phyloP scores from a whole-genome alignment of 2,888 invertebrate genomes.

The Eupithecia exiguata region DNA sequence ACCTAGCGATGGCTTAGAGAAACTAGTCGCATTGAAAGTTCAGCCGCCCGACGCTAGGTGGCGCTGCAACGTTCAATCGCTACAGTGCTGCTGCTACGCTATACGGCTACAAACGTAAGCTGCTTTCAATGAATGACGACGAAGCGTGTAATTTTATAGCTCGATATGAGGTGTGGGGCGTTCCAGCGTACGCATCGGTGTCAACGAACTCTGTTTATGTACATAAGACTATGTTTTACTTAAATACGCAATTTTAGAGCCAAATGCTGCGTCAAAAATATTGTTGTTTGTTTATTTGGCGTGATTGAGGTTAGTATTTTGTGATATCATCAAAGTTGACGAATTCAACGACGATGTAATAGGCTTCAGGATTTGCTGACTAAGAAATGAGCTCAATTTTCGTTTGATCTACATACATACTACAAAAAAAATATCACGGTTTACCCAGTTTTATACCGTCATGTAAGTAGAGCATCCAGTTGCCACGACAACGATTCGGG shows the following conservation, averaged over 20 bases:
- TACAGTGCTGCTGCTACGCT: conserved; percentile 58
- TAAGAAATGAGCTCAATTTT: not conserved
- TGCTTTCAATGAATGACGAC: conserved; percentile 73
- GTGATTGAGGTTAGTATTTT: conserved; percentile 40
- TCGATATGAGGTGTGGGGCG: conserved; percentile 62
- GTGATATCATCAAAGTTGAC: conserved; percentile 14
- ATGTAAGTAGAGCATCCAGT: conserved; percentile 38
- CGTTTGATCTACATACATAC: not conserved
- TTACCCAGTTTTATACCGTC: not conserved
- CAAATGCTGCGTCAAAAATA: conserved; percentile 40
- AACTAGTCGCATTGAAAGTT: conserved; percentile 54
- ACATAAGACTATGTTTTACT: conserved; percentile 39
- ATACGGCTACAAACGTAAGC: conserved; percentile 54
- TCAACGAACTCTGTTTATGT: conserved; percentile 70
- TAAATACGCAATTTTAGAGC: conserved; percentile 36
- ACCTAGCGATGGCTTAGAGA: conserved; percentile 57
- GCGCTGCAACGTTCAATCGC: conserved; percentile 52
- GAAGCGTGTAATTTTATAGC: conserved; percentile 64
- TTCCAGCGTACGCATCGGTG: conserved; percentile 68
- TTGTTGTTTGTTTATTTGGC: conserved; percentile 40
- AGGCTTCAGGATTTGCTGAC: conserved; percentile 9
- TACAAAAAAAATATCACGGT: not conserved
- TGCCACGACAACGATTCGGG: conserved; percentile 50
- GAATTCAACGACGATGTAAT: conserved; percentile 18
- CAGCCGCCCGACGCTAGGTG: conserved; percentile 75